Evolutionary conservation across 2,888 invertebrate genomes (phyloP), one percentile per base, ranked within the genome.

Genomic region (Plebejus argus): DNA sequence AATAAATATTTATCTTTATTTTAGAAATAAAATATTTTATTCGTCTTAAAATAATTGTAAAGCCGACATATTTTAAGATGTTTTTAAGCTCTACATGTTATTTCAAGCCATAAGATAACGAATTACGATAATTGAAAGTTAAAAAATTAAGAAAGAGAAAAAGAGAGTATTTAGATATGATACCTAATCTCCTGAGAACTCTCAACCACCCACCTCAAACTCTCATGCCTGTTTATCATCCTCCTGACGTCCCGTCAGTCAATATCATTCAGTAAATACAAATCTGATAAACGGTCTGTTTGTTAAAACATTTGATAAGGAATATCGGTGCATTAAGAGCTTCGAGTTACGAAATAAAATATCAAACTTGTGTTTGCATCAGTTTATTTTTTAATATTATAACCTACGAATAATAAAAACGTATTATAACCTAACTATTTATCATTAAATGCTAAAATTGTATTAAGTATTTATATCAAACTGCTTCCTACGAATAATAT

Each of bases 191-290:
- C 23, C 61, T 8, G 23, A 7, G 4, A 66, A 28, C 58, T 58
- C 10, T 10, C 58, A 58, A 58, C 45, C 45, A 20, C 61, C 66
- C 28, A 66, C 28, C 28, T 66, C 15, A 20, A 66, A 6, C 10
- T 66, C 66, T 33, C 66, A 66, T 33, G 66, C 4, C 2, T 66
- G 66, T 33, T 66, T 66, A 66, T 66, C 61, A 4, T 23, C 23
- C 20, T 61, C 4, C 66, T 66, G 66, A 66, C 75, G 70, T 45
- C 39, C 53, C 75, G 78, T 78, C 77, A 56, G 45, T 70, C 56
- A 39, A 66, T 66, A 66, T 66, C 28, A 20, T 33, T 28, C 15
- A 12, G 66, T 66, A 66, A 66, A 66, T 33, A 66, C 66, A 33
- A 66, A 66, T 66, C 66, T 33, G 66, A 66, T 66, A 66, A 66